Evolutionary conservation across 2,113 vertebrate species (phyloP).

Genomic region (Dicentrarchus labrax): DNA sequence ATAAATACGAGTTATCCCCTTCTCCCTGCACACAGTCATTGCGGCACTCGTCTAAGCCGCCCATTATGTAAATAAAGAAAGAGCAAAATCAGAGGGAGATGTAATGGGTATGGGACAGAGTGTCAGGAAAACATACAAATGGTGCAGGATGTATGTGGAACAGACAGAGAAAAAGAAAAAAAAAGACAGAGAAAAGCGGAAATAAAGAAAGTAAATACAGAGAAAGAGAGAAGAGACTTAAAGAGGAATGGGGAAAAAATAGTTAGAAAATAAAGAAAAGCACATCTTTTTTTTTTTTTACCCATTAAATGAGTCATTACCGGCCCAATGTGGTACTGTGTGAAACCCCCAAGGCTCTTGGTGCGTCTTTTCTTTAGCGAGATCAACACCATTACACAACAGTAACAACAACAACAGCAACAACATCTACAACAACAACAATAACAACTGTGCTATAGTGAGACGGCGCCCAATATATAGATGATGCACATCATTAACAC

Average conservation of each 20-base stretch:
- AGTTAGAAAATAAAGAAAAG: constrained; percentile 46
- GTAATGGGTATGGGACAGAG: constrained; percentile 37
- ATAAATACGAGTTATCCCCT: constrained; percentile 56
- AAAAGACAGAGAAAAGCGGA: background rate
- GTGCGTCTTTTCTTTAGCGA: constrained; percentile 62
- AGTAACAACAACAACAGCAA: constrained; percentile 53
- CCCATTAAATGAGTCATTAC: constrained; percentile 73
- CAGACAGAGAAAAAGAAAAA: background rate
- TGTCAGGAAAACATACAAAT: constrained; percentile 31
- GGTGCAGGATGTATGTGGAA: constrained; percentile 15
- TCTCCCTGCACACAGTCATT: constrained; percentile 48
- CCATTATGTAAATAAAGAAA: constrained; percentile 64
- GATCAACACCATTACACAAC: constrained; percentile 77
- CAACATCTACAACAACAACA: constrained; percentile 57
- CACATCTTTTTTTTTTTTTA: constrained; percentile 30
- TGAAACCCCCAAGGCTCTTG: constrained; percentile 67
- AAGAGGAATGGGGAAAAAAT: background rate
- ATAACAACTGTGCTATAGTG: constrained; percentile 70
- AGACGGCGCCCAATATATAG: constrained; percentile 60
- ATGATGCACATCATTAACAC: constrained; percentile 73
- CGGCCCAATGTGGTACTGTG: constrained; percentile 50
- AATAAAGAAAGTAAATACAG: background rate
- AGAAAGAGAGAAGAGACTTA: background rate
- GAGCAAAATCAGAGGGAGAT: constrained; percentile 31
- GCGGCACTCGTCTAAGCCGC: constrained; percentile 50